Conservation (phyloP, 2,113 vertebrate genomes). For the Physeter macrocephalus region DNA sequence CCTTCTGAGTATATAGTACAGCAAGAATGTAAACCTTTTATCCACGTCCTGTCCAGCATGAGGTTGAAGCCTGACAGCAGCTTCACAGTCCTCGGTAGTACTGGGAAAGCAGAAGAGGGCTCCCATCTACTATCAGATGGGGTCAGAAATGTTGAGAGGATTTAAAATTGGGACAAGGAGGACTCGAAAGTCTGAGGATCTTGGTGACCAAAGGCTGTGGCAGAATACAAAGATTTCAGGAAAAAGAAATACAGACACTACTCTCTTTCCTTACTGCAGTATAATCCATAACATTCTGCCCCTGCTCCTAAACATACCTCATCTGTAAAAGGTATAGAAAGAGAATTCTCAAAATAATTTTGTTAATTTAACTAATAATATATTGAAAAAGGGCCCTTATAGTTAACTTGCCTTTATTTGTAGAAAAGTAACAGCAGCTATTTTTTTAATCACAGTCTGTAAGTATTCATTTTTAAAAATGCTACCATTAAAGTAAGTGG, state of each 20-base stretch:
- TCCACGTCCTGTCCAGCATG: fast-evolving
- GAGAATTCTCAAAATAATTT: neutral
- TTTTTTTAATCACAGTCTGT: neutral
- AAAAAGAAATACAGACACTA: neutral
- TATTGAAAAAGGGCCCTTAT: neutral
- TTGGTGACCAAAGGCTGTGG: neutral
- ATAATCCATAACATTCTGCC: neutral
- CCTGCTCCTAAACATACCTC: neutral
- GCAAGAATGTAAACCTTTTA: neutral
- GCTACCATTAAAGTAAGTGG: neutral
- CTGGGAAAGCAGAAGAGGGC: neutral
- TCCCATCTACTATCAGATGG: neutral
- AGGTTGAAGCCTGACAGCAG: neutral
- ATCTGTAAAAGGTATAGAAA: neutral
- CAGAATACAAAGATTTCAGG: neutral
- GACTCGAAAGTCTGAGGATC: neutral
- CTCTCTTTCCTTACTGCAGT: neutral
- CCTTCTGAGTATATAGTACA: neutral
- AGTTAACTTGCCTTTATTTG: neutral
- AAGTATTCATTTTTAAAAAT: neutral
- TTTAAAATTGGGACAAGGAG: neutral
- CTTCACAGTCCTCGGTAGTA: neutral
- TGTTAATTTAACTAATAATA: neutral
- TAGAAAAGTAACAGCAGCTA: neutral
- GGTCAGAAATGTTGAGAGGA: neutral